phyloP scores from a whole-genome alignment of 2,888 invertebrate genomes.

The Thelaira solivaga region DNA sequence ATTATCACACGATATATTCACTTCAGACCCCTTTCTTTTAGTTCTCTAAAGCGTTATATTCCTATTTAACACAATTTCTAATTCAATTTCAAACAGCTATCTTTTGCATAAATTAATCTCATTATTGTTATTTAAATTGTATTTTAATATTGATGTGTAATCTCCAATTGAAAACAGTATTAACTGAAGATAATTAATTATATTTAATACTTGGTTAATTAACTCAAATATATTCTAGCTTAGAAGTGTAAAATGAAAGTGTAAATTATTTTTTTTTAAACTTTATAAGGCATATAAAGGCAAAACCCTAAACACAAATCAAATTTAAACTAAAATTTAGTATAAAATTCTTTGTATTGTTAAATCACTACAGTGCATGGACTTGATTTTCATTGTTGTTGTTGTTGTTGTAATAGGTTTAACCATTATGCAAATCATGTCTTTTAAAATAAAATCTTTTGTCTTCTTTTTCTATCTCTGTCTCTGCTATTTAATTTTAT shows the following conservation, averaged over 20 bases:
- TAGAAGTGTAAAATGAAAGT: no score
- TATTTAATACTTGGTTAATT: conserved; percentile 16
- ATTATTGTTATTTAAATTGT: conserved; percentile 1
- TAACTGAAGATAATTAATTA: conserved; percentile 30
- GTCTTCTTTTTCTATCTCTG: no score
- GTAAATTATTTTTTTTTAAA: no score
- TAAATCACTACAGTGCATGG: neutral
- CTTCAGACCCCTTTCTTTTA: no score
- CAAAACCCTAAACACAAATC: no score
- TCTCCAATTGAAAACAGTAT: conserved; percentile 15
- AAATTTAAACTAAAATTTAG: no score
- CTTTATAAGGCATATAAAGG: no score
- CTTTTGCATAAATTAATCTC: conserved; percentile 15
- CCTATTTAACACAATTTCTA: neutral
- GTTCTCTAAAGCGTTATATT: no score
- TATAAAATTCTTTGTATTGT: neutral
- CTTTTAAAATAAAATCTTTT: conserved; percentile 20
- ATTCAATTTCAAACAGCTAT: neutral
- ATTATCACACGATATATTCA: no score
- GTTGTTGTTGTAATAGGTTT: no score
- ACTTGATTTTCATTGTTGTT: neutral
- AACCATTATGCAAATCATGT: conserved; percentile 56
- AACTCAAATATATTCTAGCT: neutral
- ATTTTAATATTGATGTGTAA: neutral
- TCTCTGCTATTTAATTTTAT: neutral